These are phyloP conservation scores for Drosophila mojavensis DNA, from an alignment of 1,140 invertebrate genomes.

Conservation along the genomic window DNA sequence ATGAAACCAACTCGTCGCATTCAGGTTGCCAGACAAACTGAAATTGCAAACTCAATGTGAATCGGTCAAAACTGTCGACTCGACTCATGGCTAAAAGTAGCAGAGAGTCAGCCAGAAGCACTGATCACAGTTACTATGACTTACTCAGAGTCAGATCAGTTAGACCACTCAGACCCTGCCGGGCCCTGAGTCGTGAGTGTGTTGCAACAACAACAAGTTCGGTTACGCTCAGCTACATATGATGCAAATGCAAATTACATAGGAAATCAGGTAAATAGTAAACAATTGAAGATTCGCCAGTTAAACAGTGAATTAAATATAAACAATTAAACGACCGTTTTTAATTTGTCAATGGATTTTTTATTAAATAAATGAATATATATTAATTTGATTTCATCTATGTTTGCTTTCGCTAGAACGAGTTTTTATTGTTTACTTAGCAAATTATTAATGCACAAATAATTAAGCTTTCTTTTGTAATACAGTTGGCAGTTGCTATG, in stretches of 20 bases:
- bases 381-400: background rate
- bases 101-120: background rate
- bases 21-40: constrained; percentile 53
- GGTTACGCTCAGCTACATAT: too few species aligned
- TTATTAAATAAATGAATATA: background rate
- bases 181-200: too few species aligned
- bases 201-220: too few species aligned
- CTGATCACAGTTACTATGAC: too few species aligned
- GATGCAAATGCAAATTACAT: too few species aligned
- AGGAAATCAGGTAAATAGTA: background rate
- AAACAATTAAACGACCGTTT: background rate
- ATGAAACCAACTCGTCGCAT: constrained; percentile 53
- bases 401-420: background rate
- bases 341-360: background rate
- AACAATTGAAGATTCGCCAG: background rate
- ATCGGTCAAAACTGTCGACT: constrained; percentile 12
- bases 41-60: constrained; percentile 23
- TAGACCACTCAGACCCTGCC: background rate
- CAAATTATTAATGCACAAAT: background rate
- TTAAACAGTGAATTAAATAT: constrained; percentile 1
- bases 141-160: background rate
- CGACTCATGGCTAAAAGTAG: constrained; percentile 17
- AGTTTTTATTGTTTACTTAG: background rate
- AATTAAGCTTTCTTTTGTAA: background rate
- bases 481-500: background rate